Evolutionary conservation across 2,888 invertebrate species (phyloP), one percentile per base, ranked within the genome.

Genomic region (Ophion obscuratus): DNA sequence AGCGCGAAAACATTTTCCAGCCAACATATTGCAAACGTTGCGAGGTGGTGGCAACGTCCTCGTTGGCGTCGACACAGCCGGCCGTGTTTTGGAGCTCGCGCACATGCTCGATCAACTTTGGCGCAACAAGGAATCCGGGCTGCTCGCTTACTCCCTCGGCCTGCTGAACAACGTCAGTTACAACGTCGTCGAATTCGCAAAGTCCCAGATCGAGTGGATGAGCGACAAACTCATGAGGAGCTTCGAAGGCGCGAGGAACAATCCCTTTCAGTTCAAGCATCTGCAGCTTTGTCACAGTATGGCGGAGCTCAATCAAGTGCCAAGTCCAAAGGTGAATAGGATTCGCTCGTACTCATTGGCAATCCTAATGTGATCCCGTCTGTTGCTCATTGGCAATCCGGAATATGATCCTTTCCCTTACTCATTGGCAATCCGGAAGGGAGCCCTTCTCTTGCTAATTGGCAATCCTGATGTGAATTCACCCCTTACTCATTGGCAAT

Each of bases 121-220:
- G 99, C 95, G 98, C 77, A 99, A 98, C 93, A 98, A 98, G 93
- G 99, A 99, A 92, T 99, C 99, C 0, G 99, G 99, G 0, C 95
- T 99, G 4, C 96, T 98, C 85, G 98, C 99, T 0, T 99, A 99
- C 94, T 98, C 99, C 0, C 94, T 99, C 74, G 98, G 99, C 0
- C 95, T 99, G 80, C 95, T 99, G 1, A 99, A 98, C 90, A 99
- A 99, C 93, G 99, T 99, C 84, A 98, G 99, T 93, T 99, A 99
- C 92, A 99, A 99, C 93, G 99, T 99, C 0, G 98, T 99, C 2
- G 99, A 99, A 94, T 99, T 99, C 94, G 99, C 99, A 1, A 99
- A 99, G 94, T 99, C 99, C 0, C 99, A 97, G 96, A 99, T 99
- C 89, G 99, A 99, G 95, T 99, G 99, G 99, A 99, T 99, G 99